Percentiles rank a stretch among this genome's conserved stretches.
These are phyloP conservation scores for Sigmodon hispidus DNA, from an alignment of 2,113 vertebrate genomes.

Conservation along the genomic window DNA sequence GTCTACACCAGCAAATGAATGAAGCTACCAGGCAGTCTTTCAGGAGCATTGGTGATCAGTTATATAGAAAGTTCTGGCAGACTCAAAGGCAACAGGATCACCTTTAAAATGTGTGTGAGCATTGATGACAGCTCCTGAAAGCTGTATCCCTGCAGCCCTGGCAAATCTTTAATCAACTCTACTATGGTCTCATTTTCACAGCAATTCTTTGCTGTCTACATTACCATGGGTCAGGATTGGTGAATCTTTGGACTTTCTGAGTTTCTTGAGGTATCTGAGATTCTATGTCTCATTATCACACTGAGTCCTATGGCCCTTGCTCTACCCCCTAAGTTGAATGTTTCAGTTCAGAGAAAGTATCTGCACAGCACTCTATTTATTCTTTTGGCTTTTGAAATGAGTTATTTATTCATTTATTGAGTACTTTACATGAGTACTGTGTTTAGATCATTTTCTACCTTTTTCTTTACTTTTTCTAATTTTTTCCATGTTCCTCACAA, in stretches of 20 bases:
- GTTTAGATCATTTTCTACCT: background rate
- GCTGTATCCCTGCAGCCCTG: too few species aligned
- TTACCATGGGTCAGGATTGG: too few species aligned
- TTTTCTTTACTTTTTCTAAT: too few species aligned
- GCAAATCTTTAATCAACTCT: background rate
- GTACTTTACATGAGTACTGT: background rate
- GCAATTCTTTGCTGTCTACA: background rate
- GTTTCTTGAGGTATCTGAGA: background rate
- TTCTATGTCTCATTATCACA: too few species aligned
- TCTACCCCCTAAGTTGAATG: too few species aligned
- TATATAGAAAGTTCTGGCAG: fast-evolving
- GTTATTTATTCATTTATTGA: background rate
- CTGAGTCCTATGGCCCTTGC: too few species aligned
- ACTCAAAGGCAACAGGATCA: background rate
- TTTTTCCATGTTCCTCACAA: background rate
- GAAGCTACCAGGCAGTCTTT: background rate
- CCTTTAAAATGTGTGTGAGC: too few species aligned
- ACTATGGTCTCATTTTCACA: fast-evolving
- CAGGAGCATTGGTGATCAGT: too few species aligned
- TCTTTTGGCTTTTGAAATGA: background rate
- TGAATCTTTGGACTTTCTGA: background rate
- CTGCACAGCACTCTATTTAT: fast-evolving
- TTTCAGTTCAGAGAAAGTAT: background rate
- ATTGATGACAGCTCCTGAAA: background rate
- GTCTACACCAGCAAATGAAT: background rate